phyloP scores from a whole-genome alignment of 2,797 vertebrate species.

The Centropyge bicolor region DNA sequence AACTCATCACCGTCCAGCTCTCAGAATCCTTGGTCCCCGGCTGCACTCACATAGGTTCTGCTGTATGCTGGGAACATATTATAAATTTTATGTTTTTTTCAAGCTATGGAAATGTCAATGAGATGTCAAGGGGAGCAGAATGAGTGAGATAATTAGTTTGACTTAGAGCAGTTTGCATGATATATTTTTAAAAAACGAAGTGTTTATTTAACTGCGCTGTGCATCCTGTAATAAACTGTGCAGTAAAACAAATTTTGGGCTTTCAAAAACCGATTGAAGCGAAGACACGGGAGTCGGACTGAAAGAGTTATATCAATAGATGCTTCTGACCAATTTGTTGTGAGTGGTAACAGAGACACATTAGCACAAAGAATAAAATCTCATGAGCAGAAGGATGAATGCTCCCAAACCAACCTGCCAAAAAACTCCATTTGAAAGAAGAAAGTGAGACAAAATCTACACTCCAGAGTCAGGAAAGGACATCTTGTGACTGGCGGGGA shows the following conservation, averaged over 20 bases:
- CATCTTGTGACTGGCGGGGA: constrained; percentile 56
- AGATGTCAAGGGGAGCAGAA: constrained; percentile 27
- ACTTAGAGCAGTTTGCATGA: background rate
- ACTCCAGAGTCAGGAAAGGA: constrained; percentile 50
- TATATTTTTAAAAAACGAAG: background rate
- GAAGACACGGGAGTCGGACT: constrained; percentile 5
- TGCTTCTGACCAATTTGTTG: constrained; percentile 43
- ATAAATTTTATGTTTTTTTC: constrained; percentile 39
- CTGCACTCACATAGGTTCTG: constrained; percentile 33
- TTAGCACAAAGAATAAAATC: constrained; percentile 34
- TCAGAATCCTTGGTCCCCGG: constrained; percentile 55
- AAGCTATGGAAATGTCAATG: constrained; percentile 57
- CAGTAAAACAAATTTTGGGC: background rate
- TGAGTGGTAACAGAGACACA: constrained; percentile 29
- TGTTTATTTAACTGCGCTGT: constrained; percentile 25
- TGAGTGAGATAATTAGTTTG: constrained; percentile 32
- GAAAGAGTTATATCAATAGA: constrained; percentile 39
- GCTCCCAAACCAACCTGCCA: constrained; percentile 32
- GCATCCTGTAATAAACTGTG: constrained; percentile 3
- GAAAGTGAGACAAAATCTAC: constrained; percentile 47
- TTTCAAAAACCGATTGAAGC: constrained; percentile 15
- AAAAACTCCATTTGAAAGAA: constrained; percentile 44
- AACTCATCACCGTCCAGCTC: constrained; percentile 60
- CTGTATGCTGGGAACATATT: constrained; percentile 33
- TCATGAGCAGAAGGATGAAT: constrained; percentile 23